Percentiles rank a stretch among this genome's conserved stretches.
These are phyloP conservation scores for Sinhomidia bicolor DNA, from an alignment of 2,888 invertebrate genomes.

Conservation along the genomic window DNA sequence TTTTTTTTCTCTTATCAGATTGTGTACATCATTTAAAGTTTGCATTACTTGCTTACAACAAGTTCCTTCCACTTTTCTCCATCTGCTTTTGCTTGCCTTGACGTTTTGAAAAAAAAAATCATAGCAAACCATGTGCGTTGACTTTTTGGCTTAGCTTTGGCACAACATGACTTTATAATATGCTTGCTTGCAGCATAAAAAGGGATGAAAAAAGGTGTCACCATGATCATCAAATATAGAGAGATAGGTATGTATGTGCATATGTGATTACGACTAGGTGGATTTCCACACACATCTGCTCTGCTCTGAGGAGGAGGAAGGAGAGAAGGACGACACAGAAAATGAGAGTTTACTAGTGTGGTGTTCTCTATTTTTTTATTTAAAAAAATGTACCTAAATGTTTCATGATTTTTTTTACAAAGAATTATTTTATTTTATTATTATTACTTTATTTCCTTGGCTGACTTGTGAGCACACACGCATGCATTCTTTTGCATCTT, in stretches of 20 bases:
- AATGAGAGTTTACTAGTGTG: too few relatives aligned
- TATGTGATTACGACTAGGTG: too few relatives aligned
- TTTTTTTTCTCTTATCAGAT: neutral
- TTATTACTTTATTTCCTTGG: too few relatives aligned
- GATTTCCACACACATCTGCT: conserved; percentile 12
- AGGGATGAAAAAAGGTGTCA: conserved; percentile 28
- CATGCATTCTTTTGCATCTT: too few relatives aligned
- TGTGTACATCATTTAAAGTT: neutral
- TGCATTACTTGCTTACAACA: neutral
- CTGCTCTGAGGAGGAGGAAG: neutral
- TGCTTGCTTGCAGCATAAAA: neutral
- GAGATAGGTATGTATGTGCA: too few relatives aligned
- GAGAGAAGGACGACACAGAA: neutral
- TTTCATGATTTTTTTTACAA: neutral
- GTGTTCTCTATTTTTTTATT: neutral
- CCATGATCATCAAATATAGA: neutral
- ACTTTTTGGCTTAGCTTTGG: conserved; percentile 9
- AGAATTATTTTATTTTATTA: too few relatives aligned
- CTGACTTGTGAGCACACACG: too few relatives aligned
- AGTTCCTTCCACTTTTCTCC: neutral
- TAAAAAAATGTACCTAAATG: too few relatives aligned
- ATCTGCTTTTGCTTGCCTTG: neutral
- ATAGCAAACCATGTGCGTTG: neutral
- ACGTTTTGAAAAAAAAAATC: neutral
- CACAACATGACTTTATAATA: neutral